Base-by-base conservation (phyloP, 1,140 invertebrate species). In the Hyles euphorbiae region DNA sequence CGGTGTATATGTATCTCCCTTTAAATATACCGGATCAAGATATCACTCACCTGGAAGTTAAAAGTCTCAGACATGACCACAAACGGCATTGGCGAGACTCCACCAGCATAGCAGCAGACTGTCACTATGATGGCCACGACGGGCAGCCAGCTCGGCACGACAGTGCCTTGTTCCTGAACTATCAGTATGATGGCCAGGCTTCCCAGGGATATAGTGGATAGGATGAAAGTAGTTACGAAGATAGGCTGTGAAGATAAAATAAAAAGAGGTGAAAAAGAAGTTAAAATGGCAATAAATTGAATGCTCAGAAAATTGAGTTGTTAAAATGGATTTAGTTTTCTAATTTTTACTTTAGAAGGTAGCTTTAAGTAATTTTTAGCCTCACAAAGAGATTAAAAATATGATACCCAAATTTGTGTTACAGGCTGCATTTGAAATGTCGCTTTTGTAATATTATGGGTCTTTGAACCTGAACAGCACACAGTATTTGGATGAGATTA, bases 11-110 rank as follows among this genome's bases (percentile, higher is more conserved):
- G n/a, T n/a, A n/a, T n/a, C n/a, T n/a, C n/a, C n/a, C n/a, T n/a
- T n/a, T n/a, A n/a, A n/a, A n/a, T 40, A 40, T 5, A 40, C 36
- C 4, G n/a, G n/a, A n/a, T 40, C 8, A 5, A 40, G 36, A 5
- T 5, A 40, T 40, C 50, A 45, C 58, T 54, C 62, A 74, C 72
- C 52, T 83, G 77, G 56, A 82, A 81, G 58, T 68, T 82, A 48
- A 83, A 82, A 65, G 79, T 72, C 47, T 85, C 82, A 8, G 81
- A 64, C 64, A 79, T 70, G 7, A 85, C 70, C 2, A 85, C 67
- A 34, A 68, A 82, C 0, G 79, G 79, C 9, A 81, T 12, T 0
- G 81, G 71, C 5, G 65, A 67, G 3, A 83, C 58, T 0, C 71
- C 76, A 9, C 65, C 72, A 47, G 74, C 70, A 34, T 69, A 78